Conservation (phyloP, 1,140 invertebrate species). For the Zophobas atratus region DNA sequence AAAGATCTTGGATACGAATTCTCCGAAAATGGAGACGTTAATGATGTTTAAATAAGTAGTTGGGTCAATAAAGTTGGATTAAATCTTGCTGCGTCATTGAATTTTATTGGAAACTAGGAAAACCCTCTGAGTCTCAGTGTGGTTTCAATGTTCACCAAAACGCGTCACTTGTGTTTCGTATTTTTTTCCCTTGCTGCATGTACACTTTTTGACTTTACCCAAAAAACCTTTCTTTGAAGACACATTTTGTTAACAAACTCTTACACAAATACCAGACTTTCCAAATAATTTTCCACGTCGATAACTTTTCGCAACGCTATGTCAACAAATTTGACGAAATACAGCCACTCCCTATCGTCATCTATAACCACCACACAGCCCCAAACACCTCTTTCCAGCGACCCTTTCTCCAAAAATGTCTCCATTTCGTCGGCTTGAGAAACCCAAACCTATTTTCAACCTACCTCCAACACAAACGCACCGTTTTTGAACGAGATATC, state of each 20-base stretch:
- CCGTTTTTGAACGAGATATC: not conserved
- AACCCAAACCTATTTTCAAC: not conserved
- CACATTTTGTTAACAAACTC: not conserved
- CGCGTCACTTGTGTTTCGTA: too few species aligned
- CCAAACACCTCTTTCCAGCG: not conserved
- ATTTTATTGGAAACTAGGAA: too few species aligned
- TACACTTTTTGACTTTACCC: too few species aligned
- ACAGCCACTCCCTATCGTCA: not conserved
- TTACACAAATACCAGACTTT: not conserved
- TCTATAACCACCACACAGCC: not conserved
- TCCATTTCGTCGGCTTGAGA: not conserved
- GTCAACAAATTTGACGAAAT: not conserved
- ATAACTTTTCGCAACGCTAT: not conserved
- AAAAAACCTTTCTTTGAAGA: not conserved
- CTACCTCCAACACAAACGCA: not conserved
- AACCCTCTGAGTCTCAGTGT: too few species aligned
- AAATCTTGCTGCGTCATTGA: too few species aligned
- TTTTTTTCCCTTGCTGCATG: too few species aligned
- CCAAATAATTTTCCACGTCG: conserved; percentile 5
- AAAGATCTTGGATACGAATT: too few species aligned
- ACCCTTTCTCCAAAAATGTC: not conserved
- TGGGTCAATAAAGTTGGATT: too few species aligned
- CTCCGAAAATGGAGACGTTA: too few species aligned
- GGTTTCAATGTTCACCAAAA: too few species aligned
- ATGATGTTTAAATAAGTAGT: too few species aligned